Evolutionary conservation across 2,888 invertebrate species (phyloP).

Genomic region (Serripes groenlandicus): DNA sequence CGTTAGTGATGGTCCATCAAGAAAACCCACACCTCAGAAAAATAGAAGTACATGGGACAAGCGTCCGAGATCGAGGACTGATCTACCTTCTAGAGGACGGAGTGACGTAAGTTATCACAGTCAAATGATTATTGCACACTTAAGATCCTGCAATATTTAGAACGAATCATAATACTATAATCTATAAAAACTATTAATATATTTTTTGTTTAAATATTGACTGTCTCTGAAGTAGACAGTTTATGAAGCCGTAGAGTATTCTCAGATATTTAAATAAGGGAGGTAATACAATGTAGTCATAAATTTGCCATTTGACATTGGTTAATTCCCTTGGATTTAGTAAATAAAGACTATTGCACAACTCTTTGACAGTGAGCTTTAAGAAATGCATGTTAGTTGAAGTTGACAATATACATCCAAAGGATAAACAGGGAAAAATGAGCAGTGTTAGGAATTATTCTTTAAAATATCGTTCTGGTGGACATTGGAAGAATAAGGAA

Average conservation of each 20-base stretch:
- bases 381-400: too few species aligned
- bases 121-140: too few species aligned
- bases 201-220: too few species aligned
- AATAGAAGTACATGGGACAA: conserved; percentile 90
- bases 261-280: background rate
- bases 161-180: background rate
- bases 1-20: conserved; percentile 67
- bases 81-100: conserved; percentile 89
- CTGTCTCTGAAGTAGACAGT: too few species aligned
- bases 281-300: background rate
- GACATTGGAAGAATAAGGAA: too few species aligned
- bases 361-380: too few species aligned
- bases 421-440: background rate
- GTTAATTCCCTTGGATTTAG: background rate
- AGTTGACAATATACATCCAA: too few species aligned
- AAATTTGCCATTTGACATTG: background rate
- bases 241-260: too few species aligned
- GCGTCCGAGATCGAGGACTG: conserved; percentile 91
- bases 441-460: background rate
- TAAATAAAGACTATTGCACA: too few species aligned
- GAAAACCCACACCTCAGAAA: conserved; percentile 90
- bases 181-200: too few species aligned
- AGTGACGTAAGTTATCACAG: conserved; percentile 80
- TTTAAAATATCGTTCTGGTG: background rate
- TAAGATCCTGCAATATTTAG: too few species aligned